phyloP scores from a whole-genome alignment of 2,888 invertebrate species.

The Argynnis bischoffii region DNA sequence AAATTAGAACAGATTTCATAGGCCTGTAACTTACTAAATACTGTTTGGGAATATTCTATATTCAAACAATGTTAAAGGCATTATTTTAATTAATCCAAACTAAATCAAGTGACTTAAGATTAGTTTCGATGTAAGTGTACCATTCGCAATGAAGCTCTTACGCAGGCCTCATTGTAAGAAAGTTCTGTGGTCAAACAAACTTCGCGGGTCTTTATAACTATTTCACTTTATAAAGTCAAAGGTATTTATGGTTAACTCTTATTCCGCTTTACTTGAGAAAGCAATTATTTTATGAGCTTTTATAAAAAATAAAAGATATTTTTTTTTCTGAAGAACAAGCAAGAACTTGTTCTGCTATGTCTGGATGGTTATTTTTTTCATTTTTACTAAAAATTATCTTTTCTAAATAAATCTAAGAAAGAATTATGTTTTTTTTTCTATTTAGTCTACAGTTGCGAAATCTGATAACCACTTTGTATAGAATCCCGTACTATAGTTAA shows the following conservation, averaged over 20 bases:
- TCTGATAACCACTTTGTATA: too few species aligned
- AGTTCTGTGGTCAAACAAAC: constrained; percentile 31
- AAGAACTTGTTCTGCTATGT: too few species aligned
- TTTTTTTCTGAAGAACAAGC: too few species aligned
- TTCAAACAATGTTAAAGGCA: background rate
- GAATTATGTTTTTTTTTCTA: too few species aligned
- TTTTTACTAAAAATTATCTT: background rate
- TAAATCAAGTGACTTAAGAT: constrained; percentile 17
- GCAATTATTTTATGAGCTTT: constrained; percentile 2
- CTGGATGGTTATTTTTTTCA: too few species aligned
- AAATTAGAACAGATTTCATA: background rate
- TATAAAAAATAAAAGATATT: too few species aligned
- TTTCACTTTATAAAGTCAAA: constrained; percentile 34
- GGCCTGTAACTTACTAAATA: background rate
- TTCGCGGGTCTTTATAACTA: constrained; percentile 34
- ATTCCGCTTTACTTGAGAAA: background rate
- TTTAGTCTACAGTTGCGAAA: too few species aligned
- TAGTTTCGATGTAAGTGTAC: constrained; percentile 22
- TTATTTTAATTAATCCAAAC: constrained; percentile 15
- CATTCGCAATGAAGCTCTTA: constrained; percentile 29
- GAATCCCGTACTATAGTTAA: too few species aligned
- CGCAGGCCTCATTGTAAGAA: constrained; percentile 26
- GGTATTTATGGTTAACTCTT: constrained; percentile 24
- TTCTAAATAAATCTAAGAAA: background rate
- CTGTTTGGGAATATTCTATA: background rate